Evolutionary conservation across 2,113 vertebrate species (phyloP).

Genomic region (Bujurquina vittata): DNA sequence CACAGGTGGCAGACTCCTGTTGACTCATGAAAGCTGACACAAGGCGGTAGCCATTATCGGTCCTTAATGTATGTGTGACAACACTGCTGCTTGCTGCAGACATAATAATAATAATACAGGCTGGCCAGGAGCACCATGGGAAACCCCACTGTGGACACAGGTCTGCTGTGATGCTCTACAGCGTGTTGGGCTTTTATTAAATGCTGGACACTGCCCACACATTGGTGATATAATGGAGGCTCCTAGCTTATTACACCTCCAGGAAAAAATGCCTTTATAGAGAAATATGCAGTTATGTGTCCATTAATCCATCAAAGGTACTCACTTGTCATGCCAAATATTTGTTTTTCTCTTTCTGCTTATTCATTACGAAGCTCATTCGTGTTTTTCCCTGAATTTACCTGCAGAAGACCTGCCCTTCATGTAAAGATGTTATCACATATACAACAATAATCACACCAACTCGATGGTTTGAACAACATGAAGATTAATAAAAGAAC

Average conservation of each 20-base stretch:
- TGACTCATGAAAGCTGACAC: constrained; percentile 36
- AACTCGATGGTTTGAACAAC: rapidly evolving
- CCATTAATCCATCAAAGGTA: not conserved
- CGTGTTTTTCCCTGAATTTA: not conserved
- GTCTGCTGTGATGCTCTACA: not conserved
- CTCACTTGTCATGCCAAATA: not conserved
- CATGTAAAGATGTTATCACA: not conserved
- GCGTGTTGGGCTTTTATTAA: not conserved
- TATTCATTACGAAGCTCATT: not conserved
- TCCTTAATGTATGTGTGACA: constrained; percentile 1
- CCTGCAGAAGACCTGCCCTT: rapidly evolving
- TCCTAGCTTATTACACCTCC: not conserved
- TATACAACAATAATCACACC: not conserved
- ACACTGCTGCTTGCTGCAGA: constrained; percentile 1
- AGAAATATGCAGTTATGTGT: not conserved
- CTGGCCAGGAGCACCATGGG: constrained; percentile 6
- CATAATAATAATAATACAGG: not conserved
- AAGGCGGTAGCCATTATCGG: not conserved
- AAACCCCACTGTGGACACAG: not conserved
- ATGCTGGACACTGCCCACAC: not conserved
- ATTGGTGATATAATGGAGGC: not conserved
- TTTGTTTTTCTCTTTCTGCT: not conserved
- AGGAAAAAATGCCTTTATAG: not conserved
- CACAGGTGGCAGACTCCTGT: constrained; percentile 33
- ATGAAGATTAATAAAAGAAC: not conserved